Evolutionary conservation across 2,888 invertebrate genomes (phyloP).

Genomic region (Scaptomyza tumidula): DNA sequence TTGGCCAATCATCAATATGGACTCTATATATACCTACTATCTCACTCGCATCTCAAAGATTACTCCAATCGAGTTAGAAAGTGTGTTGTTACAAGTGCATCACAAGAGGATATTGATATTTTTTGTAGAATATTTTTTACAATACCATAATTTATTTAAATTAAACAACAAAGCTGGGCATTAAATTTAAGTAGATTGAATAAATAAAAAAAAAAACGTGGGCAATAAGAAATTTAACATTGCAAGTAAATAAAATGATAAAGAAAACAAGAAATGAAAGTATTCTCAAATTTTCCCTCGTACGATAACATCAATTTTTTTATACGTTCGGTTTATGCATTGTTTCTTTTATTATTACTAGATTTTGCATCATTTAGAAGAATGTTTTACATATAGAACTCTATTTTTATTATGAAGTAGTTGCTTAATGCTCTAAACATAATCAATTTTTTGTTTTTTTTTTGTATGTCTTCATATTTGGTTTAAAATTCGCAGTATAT

Average conservation of each 20-base stretch:
- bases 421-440: constrained; percentile 39
- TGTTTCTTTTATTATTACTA: constrained; percentile 66
- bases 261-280: background rate
- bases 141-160: constrained; percentile 70
- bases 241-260: background rate
- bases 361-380: constrained; percentile 59
- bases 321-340: constrained; percentile 7
- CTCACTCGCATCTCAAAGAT: constrained; percentile 62
- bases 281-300: background rate
- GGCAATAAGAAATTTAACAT: constrained; percentile 1
- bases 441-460: constrained; percentile 37
- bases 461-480: constrained; percentile 35
- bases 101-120: constrained; percentile 69
- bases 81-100: constrained; percentile 54
- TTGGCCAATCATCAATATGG: constrained; percentile 20
- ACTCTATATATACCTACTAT: constrained; percentile 19
- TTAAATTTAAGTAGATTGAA: constrained; percentile 65
- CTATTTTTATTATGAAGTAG: constrained; percentile 47
- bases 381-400: constrained; percentile 67
- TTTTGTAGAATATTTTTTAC: constrained; percentile 62
- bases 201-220: constrained; percentile 42
- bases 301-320: background rate
- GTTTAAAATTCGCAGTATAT: constrained; percentile 42
- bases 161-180: constrained; percentile 10
- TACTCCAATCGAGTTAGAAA: constrained; percentile 29